Base-by-base conservation (phyloP, 2,888 invertebrate species). In the Callosobruchus maculatus region DNA sequence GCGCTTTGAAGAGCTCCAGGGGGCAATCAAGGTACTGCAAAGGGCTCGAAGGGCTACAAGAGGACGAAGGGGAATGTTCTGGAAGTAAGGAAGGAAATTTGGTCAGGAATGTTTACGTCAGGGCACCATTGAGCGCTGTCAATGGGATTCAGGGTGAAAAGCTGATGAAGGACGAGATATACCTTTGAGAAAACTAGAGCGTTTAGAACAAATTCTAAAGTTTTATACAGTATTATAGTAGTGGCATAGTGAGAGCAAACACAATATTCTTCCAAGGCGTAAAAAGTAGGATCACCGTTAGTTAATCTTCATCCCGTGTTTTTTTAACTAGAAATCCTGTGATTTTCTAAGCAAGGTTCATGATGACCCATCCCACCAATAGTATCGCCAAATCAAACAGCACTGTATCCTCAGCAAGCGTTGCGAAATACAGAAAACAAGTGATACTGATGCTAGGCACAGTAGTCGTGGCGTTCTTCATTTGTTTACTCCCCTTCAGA, bases 391-490 rank as follows among this genome's bases (percentile, higher is more conserved):
- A 92, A 76, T 88, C 89, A 78, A 89, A 87, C 77, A 88, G 89
- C 71, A 82, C 82, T 20, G 76, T 84, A 71, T 86, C 86, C n/a
- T 82, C 84, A n/a, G 86, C 86, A 75, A 91, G 91, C 82, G 91
- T 93, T 72, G 86, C 93, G 2, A 90, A 93, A 80, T 93, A 94
- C 83, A 90, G 94, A 73, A 94, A 93, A 81, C 94, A 94, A 88
- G 92, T 96, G 26, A 95, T 97, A 67, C 88, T 95, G 72, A 97
- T 97, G 97, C 88, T 97, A 49, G 95, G 94, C 7, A 94, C 96
- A 0, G 97, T 97, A 0, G 96, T 97, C 0, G 85, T 96, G 30
- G 95, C 95, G 71, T 98, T 97, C 88, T 97, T 98, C 86, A 88
- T 97, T 72, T 97, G 97, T 84, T 89, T 97, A 69, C 87, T 97